Conservation (phyloP, 2,113 vertebrate species). For the Bucco capensis region DNA sequence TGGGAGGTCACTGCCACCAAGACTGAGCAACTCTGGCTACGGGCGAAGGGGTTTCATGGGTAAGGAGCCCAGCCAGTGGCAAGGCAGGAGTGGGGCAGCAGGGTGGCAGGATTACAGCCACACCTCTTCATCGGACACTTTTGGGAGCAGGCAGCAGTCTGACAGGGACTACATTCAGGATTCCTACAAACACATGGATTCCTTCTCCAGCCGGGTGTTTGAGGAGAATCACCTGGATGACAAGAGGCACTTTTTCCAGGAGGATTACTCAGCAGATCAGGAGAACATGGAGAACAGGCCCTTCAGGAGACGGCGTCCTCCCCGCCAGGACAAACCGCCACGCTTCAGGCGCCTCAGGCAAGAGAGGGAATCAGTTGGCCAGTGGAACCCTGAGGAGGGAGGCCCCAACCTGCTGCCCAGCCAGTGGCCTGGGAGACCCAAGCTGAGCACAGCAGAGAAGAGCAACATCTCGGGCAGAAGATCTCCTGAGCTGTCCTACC, state of each 20-base stretch:
- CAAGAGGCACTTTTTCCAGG: slow-evolving; percentile 73
- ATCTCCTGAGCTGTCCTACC: slow-evolving; percentile 75
- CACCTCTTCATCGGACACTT: slow-evolving; percentile 60
- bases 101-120: slow-evolving; percentile 85
- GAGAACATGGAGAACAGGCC: slow-evolving; percentile 87
- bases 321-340: slow-evolving; percentile 94
- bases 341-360: slow-evolving; percentile 91
- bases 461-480: slow-evolving; percentile 67
- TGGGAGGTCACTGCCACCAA: slow-evolving; percentile 86
- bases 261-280: slow-evolving; percentile 77
- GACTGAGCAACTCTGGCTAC: slow-evolving; percentile 85
- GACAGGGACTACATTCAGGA: slow-evolving; percentile 85
- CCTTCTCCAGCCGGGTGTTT: slow-evolving; percentile 78
- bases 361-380: slow-evolving; percentile 81
- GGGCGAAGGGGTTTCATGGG: slow-evolving; percentile 78
- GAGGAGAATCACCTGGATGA: slow-evolving; percentile 84
- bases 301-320: slow-evolving; percentile 86
- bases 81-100: slow-evolving; percentile 72
- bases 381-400: slow-evolving; percentile 87
- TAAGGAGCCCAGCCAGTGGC: slow-evolving; percentile 86
- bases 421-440: slow-evolving; percentile 82
- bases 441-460: slow-evolving; percentile 73
- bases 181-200: slow-evolving; percentile 75
- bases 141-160: slow-evolving; percentile 73
- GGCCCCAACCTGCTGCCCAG: slow-evolving; percentile 77